Conservation (phyloP, 2,888 invertebrate species). For the Pandemis cinnamomeana region DNA sequence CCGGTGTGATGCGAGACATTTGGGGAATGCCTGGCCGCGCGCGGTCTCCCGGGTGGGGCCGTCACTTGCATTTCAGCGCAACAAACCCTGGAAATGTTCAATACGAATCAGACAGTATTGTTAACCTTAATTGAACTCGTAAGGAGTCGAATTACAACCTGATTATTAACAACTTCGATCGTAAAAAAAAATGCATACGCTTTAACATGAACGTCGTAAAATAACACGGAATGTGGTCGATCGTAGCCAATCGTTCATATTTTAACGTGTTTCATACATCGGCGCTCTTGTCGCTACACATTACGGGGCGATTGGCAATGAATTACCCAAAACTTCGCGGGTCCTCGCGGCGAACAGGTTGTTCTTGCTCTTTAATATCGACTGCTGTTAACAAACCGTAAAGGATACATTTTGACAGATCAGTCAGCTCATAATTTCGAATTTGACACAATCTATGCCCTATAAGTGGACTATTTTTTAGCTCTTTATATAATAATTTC, state of each 20-base stretch:
- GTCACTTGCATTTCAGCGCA: constrained; percentile 1
- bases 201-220: constrained; percentile 10
- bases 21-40: constrained; percentile 52
- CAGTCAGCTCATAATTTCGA: too few relatives aligned
- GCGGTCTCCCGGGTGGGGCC: constrained; percentile 23
- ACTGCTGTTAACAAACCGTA: constrained; percentile 11
- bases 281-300: constrained; percentile 37
- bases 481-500: too few relatives aligned
- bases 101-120: background rate
- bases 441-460: too few relatives aligned
- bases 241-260: constrained; percentile 37
- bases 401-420: background rate
- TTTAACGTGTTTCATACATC: constrained; percentile 41
- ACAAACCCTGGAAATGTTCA: constrained; percentile 1
- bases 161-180: background rate
- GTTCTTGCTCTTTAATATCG: constrained; percentile 22
- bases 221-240: constrained; percentile 20
- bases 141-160: background rate
- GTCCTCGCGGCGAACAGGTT: constrained; percentile 28
- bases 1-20: constrained; percentile 54
- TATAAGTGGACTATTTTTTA: background rate
- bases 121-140: background rate
- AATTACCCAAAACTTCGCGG: constrained; percentile 39
- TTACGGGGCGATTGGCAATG: constrained; percentile 31
- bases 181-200: too few relatives aligned